Evolutionary conservation across 2,888 invertebrate species (phyloP), one percentile per base, ranked within the genome.

Genomic region (Xylota segnis): DNA sequence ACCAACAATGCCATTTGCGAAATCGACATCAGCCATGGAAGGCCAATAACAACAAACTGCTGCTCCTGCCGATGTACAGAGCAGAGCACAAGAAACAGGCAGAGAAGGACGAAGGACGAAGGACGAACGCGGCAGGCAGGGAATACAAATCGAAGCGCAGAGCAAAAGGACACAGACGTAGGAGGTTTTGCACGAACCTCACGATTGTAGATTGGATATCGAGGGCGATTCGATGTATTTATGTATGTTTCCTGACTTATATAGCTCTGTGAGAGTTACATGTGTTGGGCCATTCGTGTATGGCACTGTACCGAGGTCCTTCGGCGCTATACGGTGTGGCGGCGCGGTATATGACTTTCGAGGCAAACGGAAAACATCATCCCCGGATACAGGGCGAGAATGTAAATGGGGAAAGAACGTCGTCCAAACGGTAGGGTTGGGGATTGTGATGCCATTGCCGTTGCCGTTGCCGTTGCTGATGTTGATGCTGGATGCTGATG

Each of bases 21-120:
- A 86, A 86, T 86, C 86, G 86, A 86, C 86, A 77, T 86, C 86
- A 82, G 71, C 86, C 72, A 72, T 77, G 82, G 76, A 86, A 86
- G 75, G 82, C 86, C 86, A 86, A 86, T 86, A 86, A 86, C 86
- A 86, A 86, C 86, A 86, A 86, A 76, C 72, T 76, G 59, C 68
- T 66, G 54, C 45, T 68, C 54, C 9, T 7, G 32, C 56, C 47
- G 58, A 23, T 47, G 9, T 40, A 56, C 40, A 18, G 34, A 18
- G 45, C 37, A 16, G n/a, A 63, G 32, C 9, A 32, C 34, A 34
- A 18, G 14, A 37, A 4, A 37, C 37, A 37, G 32, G 34, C 32
- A 47, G 18, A n/a, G n/a, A n/a, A n/a, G n/a, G n/a, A n/a, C n/a
- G n/a, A n/a, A n/a, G n/a, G n/a, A n/a, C n/a, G n/a, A 29, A 61